These are phyloP conservation scores for Rattus norvegicus DNA, from an alignment of 2,113 vertebrate species.

Conservation along the genomic window GRCr8 NC_086037.1:41912501-41913000, in stretches of 20 bases:
- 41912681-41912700: conserved; percentile 73
- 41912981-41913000: neutral
- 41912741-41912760: conserved; percentile 90
- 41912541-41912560: conserved; percentile 70
- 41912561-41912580: conserved; percentile 80
- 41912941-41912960: neutral
- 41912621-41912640: conserved; percentile 72
- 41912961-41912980: neutral
- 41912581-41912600: conserved; percentile 88
- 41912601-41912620: conserved; percentile 80
- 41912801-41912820: conserved; percentile 92
- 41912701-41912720: conserved; percentile 69
- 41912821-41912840: conserved; percentile 94
- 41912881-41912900: conserved; percentile 48
- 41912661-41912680: conserved; percentile 75
- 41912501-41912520: conserved; percentile 59
- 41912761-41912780: conserved; percentile 91
- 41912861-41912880: conserved; percentile 90
- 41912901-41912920: neutral
- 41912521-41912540: conserved; percentile 73
- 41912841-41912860: conserved; percentile 93
- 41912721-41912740: conserved; percentile 51
- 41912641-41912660: conserved; percentile 79
- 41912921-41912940: neutral
- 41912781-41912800: conserved; percentile 92